These are phyloP conservation scores for Pseudoips prasinana DNA, from an alignment of 2,888 invertebrate species.

Conservation along the genomic window DNA sequence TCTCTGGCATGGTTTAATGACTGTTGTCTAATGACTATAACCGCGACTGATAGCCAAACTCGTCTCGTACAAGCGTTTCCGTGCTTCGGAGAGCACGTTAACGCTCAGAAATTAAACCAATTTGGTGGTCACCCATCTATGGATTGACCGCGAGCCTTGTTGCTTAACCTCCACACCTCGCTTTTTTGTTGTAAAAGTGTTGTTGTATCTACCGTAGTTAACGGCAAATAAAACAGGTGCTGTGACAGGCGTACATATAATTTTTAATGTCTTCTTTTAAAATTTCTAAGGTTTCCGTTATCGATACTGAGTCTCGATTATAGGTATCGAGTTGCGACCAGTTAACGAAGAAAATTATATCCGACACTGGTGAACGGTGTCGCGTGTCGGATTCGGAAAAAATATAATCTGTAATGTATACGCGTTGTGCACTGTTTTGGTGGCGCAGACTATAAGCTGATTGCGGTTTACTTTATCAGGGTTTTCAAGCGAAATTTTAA, in stretches of 20 bases:
- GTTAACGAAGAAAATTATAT: constrained; percentile 74
- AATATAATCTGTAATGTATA: constrained; percentile 54
- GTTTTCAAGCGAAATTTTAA: too few relatives aligned
- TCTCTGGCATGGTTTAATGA: too few relatives aligned
- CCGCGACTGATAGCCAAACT: too few relatives aligned
- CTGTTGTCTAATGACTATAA: too few relatives aligned
- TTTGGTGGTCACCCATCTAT: too few relatives aligned
- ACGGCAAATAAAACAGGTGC: constrained; percentile 37
- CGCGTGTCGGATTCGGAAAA: constrained; percentile 59
- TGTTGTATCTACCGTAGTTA: constrained; percentile 25
- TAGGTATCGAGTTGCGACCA: constrained; percentile 64
- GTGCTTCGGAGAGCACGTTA: too few relatives aligned
- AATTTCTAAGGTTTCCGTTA: constrained; percentile 70
- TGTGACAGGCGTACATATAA: constrained; percentile 43
- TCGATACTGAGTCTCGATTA: constrained; percentile 62
- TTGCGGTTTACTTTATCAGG: background rate
- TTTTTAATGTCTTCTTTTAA: constrained; percentile 48
- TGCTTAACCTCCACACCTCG: too few relatives aligned
- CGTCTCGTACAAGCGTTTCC: too few relatives aligned
- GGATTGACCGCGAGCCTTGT: too few relatives aligned
- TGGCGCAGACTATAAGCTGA: constrained; percentile 18
- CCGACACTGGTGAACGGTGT: constrained; percentile 67
- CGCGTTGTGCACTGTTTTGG: constrained; percentile 31
- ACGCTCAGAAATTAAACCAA: too few relatives aligned
- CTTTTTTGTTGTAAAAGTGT: too few relatives aligned